Base-by-base conservation (phyloP, 1,140 invertebrate species). In the Caenorhabditis elegans region DNA sequence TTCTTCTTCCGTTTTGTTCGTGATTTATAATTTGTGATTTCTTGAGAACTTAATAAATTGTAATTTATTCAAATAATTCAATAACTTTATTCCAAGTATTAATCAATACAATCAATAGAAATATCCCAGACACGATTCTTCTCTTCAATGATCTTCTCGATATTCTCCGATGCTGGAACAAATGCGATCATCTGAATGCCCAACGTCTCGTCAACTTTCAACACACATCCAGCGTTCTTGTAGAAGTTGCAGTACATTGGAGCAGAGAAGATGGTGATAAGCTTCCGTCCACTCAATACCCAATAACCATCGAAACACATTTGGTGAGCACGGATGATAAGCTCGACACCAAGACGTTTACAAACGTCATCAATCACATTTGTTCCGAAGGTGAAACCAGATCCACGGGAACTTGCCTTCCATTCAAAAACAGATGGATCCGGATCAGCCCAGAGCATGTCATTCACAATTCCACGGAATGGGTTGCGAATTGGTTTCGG, bases 241-340 rank as follows among this genome's bases (percentile, higher is more conserved):
- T 86, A 82, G 10, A 82, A 31, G 46, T 75, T 79, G 46, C 84
- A 85, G 76, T 85, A 85, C 36, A 55, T 85, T 19, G 84, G 84
- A n/a, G 83, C 84, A 70, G 83, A 85, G 79, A 85, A 85, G 10
- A 85, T 76, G 0, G 84, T 85, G 22, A 85, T 76, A 1, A 85
- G 22, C 13, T 60, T 55, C 24, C 55, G 36, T 39, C 53, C 49
- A 17, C 55, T 65, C 88, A 92, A 92, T 83, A 92, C 92, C 85
- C 92, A 91, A 86, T 92, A 92, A 17, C 92, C 92, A 17, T 96
- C 95, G 24, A 77, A 76, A 47, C 48, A 49, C 28, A 76, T 76
- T 77, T 76, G 65, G 1, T 76, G 26, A 82, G 46, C 43, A 11
- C 34, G 76, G n/a, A 70, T 39, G 36, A 39, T 79, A 6, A 79